These are phyloP conservation scores for Eupithecia centaureata DNA, from an alignment of 2,888 invertebrate species.

Conservation along the genomic window DNA sequence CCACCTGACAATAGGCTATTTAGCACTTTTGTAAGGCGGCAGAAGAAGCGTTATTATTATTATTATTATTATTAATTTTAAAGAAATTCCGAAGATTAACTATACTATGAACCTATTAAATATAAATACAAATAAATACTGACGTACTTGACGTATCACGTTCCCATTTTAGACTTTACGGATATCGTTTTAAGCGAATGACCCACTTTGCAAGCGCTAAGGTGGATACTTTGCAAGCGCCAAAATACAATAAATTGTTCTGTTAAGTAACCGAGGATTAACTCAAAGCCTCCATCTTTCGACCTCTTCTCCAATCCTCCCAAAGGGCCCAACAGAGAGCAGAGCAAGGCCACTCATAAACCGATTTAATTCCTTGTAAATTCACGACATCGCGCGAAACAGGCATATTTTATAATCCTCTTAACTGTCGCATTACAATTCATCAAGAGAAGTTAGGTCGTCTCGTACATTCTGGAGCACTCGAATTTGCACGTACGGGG, in stretches of 20 bases:
- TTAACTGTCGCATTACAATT: slow-evolving; percentile 51
- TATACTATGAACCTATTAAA: background rate
- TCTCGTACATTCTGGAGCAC: slow-evolving; percentile 39
- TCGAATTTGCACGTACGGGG: slow-evolving; percentile 58
- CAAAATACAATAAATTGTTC: background rate
- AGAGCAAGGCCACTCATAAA: slow-evolving; percentile 31
- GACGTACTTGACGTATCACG: background rate
- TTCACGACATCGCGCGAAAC: slow-evolving; percentile 34
- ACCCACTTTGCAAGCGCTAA: background rate
- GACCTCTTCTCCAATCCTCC: slow-evolving; percentile 12
- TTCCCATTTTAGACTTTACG: background rate
- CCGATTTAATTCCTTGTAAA: slow-evolving; percentile 29
- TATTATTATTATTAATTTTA: too few relatives aligned
- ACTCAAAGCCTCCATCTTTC: slow-evolving; percentile 9
- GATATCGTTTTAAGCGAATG: too few relatives aligned
- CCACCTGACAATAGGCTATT: too few relatives aligned
- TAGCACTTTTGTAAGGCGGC: too few relatives aligned
- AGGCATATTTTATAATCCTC: slow-evolving; percentile 44
- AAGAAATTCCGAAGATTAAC: background rate
- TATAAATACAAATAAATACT: background rate
- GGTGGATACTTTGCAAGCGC: background rate
- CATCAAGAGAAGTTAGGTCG: slow-evolving; percentile 46
- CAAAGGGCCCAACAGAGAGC: background rate
- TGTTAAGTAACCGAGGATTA: slow-evolving; percentile 1
- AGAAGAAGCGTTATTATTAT: too few relatives aligned